Percentiles rank a stretch among this genome's conserved stretches.
Evolutionary conservation across 2,113 vertebrate species (phyloP).

Genomic region (Lepus americanus): DNA sequence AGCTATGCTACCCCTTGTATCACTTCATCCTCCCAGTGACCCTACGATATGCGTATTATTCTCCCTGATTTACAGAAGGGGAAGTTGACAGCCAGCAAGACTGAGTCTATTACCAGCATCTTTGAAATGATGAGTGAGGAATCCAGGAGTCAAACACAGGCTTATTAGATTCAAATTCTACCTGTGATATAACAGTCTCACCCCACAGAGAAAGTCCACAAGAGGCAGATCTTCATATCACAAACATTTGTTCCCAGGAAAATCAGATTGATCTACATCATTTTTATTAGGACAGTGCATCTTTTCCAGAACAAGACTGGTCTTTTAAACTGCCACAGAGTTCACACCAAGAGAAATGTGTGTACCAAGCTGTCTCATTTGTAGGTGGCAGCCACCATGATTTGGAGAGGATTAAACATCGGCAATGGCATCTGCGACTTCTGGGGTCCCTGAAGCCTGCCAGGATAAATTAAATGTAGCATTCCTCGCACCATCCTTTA

Average conservation of each 20-base stretch:
- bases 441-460: neutral
- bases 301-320: slow-evolving; percentile 37
- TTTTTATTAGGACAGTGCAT: slow-evolving; percentile 48
- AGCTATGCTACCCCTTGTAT: neutral
- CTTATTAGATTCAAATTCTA: neutral
- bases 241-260: neutral
- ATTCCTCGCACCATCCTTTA: slow-evolving; percentile 55
- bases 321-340: slow-evolving; percentile 47
- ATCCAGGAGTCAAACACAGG: neutral
- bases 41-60: neutral
- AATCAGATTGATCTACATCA: neutral
- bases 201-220: neutral
- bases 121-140: neutral
- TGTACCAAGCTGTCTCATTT: neutral
- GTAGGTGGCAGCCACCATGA: slow-evolving; percentile 61
- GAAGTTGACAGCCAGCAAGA: neutral
- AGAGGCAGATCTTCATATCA: neutral
- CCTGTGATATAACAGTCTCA: neutral
- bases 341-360: slow-evolving; percentile 59
- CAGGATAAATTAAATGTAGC: slow-evolving; percentile 46
- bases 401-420: slow-evolving; percentile 64
- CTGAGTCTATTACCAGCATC: neutral
- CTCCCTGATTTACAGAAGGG: neutral
- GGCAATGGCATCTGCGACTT: slow-evolving; percentile 38
- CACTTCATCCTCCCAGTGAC: neutral